These are phyloP conservation scores for Peribatodes rhomboidaria DNA, from an alignment of 2,888 invertebrate species.

Conservation along the genomic window DNA sequence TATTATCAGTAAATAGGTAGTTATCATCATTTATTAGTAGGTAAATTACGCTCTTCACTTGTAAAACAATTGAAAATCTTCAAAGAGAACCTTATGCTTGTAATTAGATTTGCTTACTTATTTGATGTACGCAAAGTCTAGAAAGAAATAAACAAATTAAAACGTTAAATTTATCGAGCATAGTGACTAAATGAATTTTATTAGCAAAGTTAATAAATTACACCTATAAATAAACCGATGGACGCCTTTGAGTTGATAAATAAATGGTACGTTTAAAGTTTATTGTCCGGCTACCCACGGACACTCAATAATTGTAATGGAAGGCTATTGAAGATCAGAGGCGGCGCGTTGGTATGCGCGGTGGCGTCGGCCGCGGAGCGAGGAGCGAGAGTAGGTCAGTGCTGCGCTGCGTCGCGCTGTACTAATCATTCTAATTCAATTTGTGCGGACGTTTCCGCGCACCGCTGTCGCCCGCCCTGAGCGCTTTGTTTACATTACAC, in stretches of 20 bases:
- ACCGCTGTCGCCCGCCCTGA: constrained; percentile 52
- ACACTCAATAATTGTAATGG: constrained; percentile 49
- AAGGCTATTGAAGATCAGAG: constrained; percentile 49
- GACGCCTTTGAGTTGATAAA: constrained; percentile 41
- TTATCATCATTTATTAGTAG: neutral
- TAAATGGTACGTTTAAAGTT: constrained; percentile 45
- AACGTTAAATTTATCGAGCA: constrained; percentile 27
- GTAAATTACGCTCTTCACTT: neutral
- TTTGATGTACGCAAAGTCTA: constrained; percentile 2
- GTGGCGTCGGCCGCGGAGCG: constrained; percentile 36
- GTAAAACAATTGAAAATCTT: neutral
- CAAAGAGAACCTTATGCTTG: neutral
- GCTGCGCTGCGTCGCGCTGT: constrained; percentile 55
- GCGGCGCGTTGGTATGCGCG: constrained; percentile 43
- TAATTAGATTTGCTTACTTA: neutral
- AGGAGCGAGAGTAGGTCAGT: constrained; percentile 35
- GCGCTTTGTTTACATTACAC: constrained; percentile 77
- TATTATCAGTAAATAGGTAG: too few relatives aligned
- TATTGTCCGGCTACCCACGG: constrained; percentile 47
- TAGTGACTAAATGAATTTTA: constrained; percentile 29
- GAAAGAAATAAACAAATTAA: constrained; percentile 24
- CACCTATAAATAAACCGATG: constrained; percentile 40
- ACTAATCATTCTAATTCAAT: constrained; percentile 78
- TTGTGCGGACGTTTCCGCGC: constrained; percentile 67
- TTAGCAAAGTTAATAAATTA: constrained; percentile 39